Conservation (phyloP, 2,113 vertebrate genomes). For the Lipotes vexillifer region DNA sequence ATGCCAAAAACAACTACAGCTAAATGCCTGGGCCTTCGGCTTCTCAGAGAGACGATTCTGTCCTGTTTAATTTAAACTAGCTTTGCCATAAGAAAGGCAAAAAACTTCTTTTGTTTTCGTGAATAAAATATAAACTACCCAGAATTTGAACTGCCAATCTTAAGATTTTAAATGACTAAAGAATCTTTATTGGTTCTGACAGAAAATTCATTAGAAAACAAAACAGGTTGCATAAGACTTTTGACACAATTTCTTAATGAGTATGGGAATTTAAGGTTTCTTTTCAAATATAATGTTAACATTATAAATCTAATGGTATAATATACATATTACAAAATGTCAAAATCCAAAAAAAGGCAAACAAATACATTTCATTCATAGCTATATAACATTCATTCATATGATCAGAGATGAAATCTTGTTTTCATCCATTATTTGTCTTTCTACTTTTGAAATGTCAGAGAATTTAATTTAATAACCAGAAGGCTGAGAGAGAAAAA, state of each 20-base stretch:
- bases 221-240: slow-evolving; percentile 72
- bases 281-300: slow-evolving; percentile 44
- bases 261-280: slow-evolving; percentile 29
- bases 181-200: background rate
- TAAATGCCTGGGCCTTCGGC: slow-evolving; percentile 78
- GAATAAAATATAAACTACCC: slow-evolving; percentile 33
- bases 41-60: slow-evolving; percentile 41
- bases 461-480: slow-evolving; percentile 1
- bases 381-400: slow-evolving; percentile 39
- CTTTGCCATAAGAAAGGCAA: slow-evolving; percentile 31
- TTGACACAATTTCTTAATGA: slow-evolving; percentile 50
- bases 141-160: slow-evolving; percentile 12
- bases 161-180: slow-evolving; percentile 40
- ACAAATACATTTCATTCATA: slow-evolving; percentile 49
- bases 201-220: slow-evolving; percentile 52
- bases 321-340: background rate
- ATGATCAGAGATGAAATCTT: slow-evolving; percentile 10
- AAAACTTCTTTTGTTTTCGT: slow-evolving; percentile 36
- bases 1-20: slow-evolving; percentile 79
- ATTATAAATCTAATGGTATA: background rate
- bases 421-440: slow-evolving; percentile 22
- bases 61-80: slow-evolving; percentile 45
- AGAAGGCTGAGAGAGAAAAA: background rate
- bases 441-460: slow-evolving; percentile 15
- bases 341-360: background rate